A percentile compares a stretch with the other conserved stretches of the same genome.
Evolutionary conservation across 1,140 invertebrate genomes (phyloP).

Genomic region (Triops cancriformis): DNA sequence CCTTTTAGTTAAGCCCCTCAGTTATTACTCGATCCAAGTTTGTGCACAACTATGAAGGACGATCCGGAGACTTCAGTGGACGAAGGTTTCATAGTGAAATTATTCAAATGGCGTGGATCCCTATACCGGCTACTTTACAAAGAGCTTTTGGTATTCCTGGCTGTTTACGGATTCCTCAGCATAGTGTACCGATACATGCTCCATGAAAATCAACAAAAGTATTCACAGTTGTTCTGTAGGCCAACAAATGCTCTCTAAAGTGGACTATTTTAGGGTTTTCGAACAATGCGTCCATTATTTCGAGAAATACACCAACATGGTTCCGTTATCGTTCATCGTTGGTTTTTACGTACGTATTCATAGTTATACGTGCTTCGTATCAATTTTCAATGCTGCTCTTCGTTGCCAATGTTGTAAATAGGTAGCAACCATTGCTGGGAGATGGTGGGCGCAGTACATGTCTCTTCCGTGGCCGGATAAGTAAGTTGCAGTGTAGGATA

Average conservation of each 20-base stretch:
- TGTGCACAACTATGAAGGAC: not conserved
- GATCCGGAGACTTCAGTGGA: not conserved
- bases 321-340: conserved; percentile 75
- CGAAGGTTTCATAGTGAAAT: conserved; percentile 49
- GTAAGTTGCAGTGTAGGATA: conserved; percentile 37
- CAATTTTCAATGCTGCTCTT: conserved; percentile 57
- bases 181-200: conserved; percentile 45
- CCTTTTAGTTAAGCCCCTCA: not conserved
- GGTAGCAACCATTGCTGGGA: conserved; percentile 78
- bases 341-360: conserved; percentile 68
- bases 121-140: conserved; percentile 66
- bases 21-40: not conserved
- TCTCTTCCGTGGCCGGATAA: conserved; percentile 63
- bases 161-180: conserved; percentile 51
- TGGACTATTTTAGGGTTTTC: conserved; percentile 48
- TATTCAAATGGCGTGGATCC: conserved; percentile 64
- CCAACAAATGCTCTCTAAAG: not conserved
- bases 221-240: not conserved
- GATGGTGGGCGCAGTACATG: conserved; percentile 88
- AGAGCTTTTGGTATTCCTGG: conserved; percentile 55
- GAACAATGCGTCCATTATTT: conserved; percentile 67
- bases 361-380: conserved; percentile 31
- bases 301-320: conserved; percentile 64
- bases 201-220: not conserved
- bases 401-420: conserved; percentile 79